Evolutionary conservation across 2,797 vertebrate genomes (phyloP), one percentile per base, ranked within the genome.

Genomic region (Gobio occitaniae): DNA sequence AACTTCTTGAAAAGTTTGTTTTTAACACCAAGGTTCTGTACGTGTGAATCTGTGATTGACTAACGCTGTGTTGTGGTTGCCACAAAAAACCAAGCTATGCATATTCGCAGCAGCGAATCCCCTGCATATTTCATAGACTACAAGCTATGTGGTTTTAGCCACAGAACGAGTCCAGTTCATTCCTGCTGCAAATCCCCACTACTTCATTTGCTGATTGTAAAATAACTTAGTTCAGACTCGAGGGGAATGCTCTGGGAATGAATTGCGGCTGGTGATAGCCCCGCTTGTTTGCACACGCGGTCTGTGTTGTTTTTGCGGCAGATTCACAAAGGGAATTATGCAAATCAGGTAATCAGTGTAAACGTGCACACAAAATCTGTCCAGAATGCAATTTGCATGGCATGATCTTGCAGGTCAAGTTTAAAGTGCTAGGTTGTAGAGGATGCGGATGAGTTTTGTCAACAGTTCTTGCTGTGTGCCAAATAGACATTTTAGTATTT

Each of bases 41-140:
- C 6, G 21, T 56, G 54, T 44, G 29, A 63, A 66, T 65, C 21
- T 56, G 47, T 4, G 11, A 48, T 47, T 71, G 65, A 78, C 65
- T 61, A 78, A 70, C 8, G 2, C 19, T 2, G 41, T 32, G 32
- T 48, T 59, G 48, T 2, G 50, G 17, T 48, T 59, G 17, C n/a
- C 11, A 4, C 25, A 65, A 38, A 54, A 32, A 50, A 32, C 4
- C 8, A 36, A 48, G 19, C 50, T 61, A 65, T 85, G 56, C 77
- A 80, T 85, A 66, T 74, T 80, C 65, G 47, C 59, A 65, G 19
- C 68, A 74, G 44, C 15, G 56, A 80, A 78, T 74, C 74, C 15
- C 21, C 15, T 85, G 77, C 29, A 86, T 84, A 63, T 84, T 71
- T 84, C 41, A 78, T 78, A 59, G 66, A 79, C 54, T 65, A 52